Conservation (phyloP, 2,888 invertebrate genomes). For the Brachycybe producta region DNA sequence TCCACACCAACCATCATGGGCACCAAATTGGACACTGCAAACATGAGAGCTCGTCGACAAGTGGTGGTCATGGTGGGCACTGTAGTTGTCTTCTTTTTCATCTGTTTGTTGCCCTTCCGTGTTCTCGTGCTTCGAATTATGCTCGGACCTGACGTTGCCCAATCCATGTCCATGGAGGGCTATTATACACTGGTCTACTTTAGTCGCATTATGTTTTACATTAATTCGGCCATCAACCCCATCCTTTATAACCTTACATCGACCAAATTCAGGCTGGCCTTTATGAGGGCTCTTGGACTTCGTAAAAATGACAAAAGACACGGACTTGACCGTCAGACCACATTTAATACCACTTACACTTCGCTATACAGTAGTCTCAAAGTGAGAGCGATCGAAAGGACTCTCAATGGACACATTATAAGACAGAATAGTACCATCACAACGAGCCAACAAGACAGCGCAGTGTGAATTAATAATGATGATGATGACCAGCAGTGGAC, state of each 20-base stretch:
- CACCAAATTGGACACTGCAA: slow-evolving; percentile 17
- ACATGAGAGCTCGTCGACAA: slow-evolving; percentile 48
- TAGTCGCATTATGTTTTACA: slow-evolving; percentile 72
- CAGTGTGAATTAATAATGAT: neutral
- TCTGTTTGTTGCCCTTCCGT: slow-evolving; percentile 77
- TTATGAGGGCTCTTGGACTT: slow-evolving; percentile 42
- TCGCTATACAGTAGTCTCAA: slow-evolving; percentile 19
- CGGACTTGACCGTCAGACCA: slow-evolving; percentile 48
- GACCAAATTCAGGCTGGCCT: slow-evolving; percentile 60
- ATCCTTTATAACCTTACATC: slow-evolving; percentile 85
- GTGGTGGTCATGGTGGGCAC: slow-evolving; percentile 80
- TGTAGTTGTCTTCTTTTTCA: slow-evolving; percentile 78
- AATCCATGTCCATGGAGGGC: slow-evolving; percentile 58
- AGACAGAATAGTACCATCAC: neutral
- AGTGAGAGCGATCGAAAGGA: slow-evolving; percentile 9
- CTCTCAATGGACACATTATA: neutral
- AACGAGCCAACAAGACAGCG: neutral
- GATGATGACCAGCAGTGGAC: no score
- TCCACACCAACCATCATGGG: slow-evolving; percentile 55
- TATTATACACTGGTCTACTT: slow-evolving; percentile 74
- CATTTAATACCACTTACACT: slow-evolving; percentile 36
- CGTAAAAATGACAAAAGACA: slow-evolving; percentile 26
- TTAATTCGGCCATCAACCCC: slow-evolving; percentile 83
- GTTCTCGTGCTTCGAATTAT: slow-evolving; percentile 74
- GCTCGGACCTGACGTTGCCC: neutral